phyloP scores from a whole-genome alignment of 92 coral and sea anemone species.

The Isaurus tuberculatus region DNA sequence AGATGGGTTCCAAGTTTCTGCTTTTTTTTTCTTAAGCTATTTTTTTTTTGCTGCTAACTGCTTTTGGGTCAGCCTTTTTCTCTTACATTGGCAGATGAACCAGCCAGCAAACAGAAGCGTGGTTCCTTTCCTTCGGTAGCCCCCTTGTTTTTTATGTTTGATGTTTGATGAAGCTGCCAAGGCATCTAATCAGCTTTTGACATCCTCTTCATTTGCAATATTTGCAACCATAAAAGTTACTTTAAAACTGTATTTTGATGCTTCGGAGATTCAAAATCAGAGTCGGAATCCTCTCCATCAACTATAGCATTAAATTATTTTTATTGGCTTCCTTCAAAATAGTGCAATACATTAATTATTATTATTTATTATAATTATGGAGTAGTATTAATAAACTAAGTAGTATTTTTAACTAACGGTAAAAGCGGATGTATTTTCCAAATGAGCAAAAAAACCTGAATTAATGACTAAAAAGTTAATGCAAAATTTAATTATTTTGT shows the following conservation, averaged over 20 bases:
- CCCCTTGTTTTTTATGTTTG: constrained; percentile 51
- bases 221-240: constrained; percentile 32
- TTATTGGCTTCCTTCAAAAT: too few relatives aligned
- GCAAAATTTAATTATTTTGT: too few relatives aligned
- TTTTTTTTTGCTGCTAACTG: constrained; percentile 41
- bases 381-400: too few relatives aligned
- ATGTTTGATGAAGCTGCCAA: constrained; percentile 44
- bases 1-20: constrained; percentile 36
- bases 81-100: constrained; percentile 66
- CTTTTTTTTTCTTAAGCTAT: constrained; percentile 30
- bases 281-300: too few relatives aligned
- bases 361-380: too few relatives aligned
- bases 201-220: constrained; percentile 48
- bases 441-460: too few relatives aligned
- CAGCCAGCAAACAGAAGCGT: constrained; percentile 46
- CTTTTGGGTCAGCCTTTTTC: constrained; percentile 48
- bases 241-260: constrained; percentile 30
- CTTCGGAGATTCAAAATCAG: constrained; percentile 21
- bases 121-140: constrained; percentile 38
- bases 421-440: too few relatives aligned
- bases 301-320: too few relatives aligned
- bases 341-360: too few relatives aligned
- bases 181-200: constrained; percentile 29
- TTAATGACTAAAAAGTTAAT: too few relatives aligned
- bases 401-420: too few relatives aligned